Evolutionary conservation across 2,113 vertebrate genomes (phyloP).

Genomic region (Chlorodrepanis virens): DNA sequence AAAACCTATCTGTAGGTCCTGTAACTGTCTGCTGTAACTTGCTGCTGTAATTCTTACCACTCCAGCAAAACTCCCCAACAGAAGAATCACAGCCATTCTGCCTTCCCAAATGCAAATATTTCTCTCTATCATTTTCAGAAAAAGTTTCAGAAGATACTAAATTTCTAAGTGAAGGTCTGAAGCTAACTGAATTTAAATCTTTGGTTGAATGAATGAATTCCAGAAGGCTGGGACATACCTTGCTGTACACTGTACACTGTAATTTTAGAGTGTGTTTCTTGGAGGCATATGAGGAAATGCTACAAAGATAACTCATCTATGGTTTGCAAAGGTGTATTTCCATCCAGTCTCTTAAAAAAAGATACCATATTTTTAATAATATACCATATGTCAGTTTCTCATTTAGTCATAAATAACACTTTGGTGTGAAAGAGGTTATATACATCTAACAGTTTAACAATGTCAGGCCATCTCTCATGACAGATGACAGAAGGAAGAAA

Average conservation of each 20-base stretch:
- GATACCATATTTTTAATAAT: background rate
- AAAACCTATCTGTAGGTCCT: background rate
- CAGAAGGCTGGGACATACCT: background rate
- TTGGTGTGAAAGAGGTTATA: background rate
- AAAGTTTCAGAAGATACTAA: background rate
- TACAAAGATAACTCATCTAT: background rate
- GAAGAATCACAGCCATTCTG: background rate
- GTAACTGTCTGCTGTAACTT: background rate
- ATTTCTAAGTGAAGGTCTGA: background rate
- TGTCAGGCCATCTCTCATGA: background rate
- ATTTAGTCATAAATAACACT: background rate
- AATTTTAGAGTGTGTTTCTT: background rate
- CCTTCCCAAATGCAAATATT: background rate
- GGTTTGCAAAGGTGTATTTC: background rate
- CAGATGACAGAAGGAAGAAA: background rate
- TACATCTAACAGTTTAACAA: background rate
- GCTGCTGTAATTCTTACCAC: background rate
- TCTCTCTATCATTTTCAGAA: background rate
- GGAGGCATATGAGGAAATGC: background rate
- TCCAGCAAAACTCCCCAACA: background rate
- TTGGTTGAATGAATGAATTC: background rate
- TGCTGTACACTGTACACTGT: background rate
- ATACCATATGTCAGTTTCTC: background rate
- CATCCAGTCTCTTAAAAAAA: background rate
- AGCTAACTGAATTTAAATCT: background rate